Evolutionary conservation across 2,113 vertebrate species (phyloP).

Genomic region (Antigone vipio): DNA sequence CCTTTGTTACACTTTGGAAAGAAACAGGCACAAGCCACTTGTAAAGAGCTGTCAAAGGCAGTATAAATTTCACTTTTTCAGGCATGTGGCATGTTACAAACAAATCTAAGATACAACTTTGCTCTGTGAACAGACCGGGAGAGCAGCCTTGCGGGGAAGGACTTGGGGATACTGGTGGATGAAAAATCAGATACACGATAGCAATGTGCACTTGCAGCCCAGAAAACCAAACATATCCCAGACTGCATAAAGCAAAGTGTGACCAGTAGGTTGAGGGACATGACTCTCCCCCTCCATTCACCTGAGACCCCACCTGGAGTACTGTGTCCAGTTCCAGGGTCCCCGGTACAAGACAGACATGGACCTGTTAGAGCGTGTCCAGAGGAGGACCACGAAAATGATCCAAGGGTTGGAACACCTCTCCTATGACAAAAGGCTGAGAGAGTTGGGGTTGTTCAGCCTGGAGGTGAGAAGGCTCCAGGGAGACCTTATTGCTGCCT

Average conservation of each 20-base stretch:
- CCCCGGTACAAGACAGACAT: neutral
- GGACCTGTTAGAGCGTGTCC: too few species aligned
- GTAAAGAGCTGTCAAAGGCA: neutral
- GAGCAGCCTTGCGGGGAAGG: neutral
- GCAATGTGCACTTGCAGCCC: fast-evolving
- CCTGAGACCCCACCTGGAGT: neutral
- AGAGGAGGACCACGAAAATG: neutral
- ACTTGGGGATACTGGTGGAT: neutral
- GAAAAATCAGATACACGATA: neutral
- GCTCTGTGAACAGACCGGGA: neutral
- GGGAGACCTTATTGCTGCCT: neutral
- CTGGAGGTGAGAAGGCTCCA: neutral
- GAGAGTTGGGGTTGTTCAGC: neutral
- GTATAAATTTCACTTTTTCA: neutral
- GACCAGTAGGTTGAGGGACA: neutral
- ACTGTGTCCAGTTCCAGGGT: neutral
- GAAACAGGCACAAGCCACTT: neutral
- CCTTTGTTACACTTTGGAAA: neutral
- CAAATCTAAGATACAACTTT: neutral
- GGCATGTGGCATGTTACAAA: neutral
- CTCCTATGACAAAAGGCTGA: too few species aligned
- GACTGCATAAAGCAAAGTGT: neutral
- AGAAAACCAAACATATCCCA: neutral
- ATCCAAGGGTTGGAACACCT: neutral
- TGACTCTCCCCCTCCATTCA: fast-evolving